Evolutionary conservation across 2,888 invertebrate species (phyloP).

Genomic region (Chymomyza procnemis): DNA sequence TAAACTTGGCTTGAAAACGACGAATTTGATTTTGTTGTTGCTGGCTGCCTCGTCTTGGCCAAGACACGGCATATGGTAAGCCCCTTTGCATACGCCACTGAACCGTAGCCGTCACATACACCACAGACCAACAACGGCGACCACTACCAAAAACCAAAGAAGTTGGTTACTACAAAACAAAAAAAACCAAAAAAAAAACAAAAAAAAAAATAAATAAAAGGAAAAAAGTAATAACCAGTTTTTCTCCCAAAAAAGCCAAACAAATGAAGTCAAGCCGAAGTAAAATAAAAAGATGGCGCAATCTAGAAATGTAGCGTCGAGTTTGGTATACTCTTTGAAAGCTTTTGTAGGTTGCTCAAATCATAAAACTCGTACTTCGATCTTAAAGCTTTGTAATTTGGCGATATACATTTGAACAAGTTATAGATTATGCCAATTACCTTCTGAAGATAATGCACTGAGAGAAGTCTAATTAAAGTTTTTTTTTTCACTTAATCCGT

Average conservation of each 20-base stretch:
- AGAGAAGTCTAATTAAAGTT: too few species aligned
- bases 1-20: conserved; percentile 3
- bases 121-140: conserved; percentile 36
- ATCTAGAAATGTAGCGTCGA: not conserved
- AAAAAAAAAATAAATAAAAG: conserved; percentile 36
- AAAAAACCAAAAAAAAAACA: conserved; percentile 35
- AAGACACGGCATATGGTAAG: conserved; percentile 37
- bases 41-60: conserved; percentile 31
- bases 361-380: too few species aligned
- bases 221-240: conserved; percentile 75
- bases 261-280: conserved; percentile 65
- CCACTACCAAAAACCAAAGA: conserved; percentile 41
- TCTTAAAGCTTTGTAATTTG: too few species aligned
- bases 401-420: too few species aligned
- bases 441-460: too few species aligned
- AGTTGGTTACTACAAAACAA: conserved; percentile 21
- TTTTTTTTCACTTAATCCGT: too few species aligned
- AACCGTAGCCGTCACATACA: conserved; percentile 10
- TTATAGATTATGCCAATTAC: too few species aligned
- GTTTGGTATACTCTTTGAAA: not conserved
- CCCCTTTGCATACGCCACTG: conserved; percentile 71
- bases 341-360: too few species aligned
- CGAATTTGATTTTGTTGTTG: conserved; percentile 22
- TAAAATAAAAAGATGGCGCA: conserved; percentile 30
- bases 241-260: conserved; percentile 75